Evolutionary conservation across 1,140 invertebrate species (phyloP).

Genomic region (Caenorhabditis brenneri): DNA sequence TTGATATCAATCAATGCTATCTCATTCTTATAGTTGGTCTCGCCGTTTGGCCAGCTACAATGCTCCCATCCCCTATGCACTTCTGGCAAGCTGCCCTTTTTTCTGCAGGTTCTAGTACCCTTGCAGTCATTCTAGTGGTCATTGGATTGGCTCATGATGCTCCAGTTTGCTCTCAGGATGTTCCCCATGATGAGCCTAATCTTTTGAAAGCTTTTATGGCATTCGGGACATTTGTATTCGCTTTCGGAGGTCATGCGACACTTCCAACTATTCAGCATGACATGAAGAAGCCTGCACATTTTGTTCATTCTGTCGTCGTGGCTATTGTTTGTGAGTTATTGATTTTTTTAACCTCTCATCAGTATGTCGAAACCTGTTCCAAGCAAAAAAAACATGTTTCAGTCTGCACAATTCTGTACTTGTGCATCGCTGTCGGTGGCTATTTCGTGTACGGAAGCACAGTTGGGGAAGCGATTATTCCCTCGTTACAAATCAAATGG

Average conservation of each 20-base stretch:
- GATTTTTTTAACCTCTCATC: background rate
- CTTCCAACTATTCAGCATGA: slow-evolving; percentile 74
- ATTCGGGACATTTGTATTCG: slow-evolving; percentile 72
- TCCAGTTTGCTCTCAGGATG: slow-evolving; percentile 14
- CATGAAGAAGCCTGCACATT: slow-evolving; percentile 72
- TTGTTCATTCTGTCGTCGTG: slow-evolving; percentile 56
- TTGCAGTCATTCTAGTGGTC: slow-evolving; percentile 65
- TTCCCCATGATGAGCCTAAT: slow-evolving; percentile 45
- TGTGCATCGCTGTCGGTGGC: slow-evolving; percentile 59
- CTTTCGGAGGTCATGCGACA: slow-evolving; percentile 72
- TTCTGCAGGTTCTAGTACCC: slow-evolving; percentile 57
- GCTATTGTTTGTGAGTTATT: slow-evolving; percentile 1
- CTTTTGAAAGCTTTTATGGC: slow-evolving; percentile 71
- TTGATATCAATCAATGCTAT: slow-evolving; percentile 74
- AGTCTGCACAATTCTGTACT: slow-evolving; percentile 59
- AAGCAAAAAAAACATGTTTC: background rate
- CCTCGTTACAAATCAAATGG: slow-evolving; percentile 64
- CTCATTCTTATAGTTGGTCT: slow-evolving; percentile 77
- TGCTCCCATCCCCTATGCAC: slow-evolving; percentile 79
- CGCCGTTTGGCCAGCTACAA: slow-evolving; percentile 76
- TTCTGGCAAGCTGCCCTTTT: slow-evolving; percentile 74
- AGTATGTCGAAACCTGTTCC: too few relatives aligned
- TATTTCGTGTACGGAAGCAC: slow-evolving; percentile 61
- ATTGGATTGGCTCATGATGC: slow-evolving; percentile 57
- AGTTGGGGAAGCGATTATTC: slow-evolving; percentile 63